Base-by-base conservation (phyloP, 2,113 vertebrate species). In the Poicephalus meyeri region DNA sequence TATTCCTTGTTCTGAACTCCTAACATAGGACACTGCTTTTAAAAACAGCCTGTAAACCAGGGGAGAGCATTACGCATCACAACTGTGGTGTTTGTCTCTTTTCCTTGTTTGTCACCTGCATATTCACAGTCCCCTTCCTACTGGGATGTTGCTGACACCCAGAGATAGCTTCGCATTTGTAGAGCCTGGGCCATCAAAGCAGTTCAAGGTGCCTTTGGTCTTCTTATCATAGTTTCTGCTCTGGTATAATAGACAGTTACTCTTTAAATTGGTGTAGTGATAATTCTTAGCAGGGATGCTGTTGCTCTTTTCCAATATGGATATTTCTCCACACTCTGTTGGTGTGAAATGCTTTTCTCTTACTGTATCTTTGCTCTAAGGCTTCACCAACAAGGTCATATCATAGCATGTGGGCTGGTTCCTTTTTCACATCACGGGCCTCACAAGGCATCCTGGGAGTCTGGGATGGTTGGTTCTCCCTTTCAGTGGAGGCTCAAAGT, bases 11-110 rank as follows among this genome's bases (percentile, higher is more conserved):
- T 92, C 88, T 92, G 61, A 96, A 65, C 72, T 96, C 90, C 92
- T 94, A 96, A 95, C 95, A 93, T 96, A 93, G 92, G 86, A 83
- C 86, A 86, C 77, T 33, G 88, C 82, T 80, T 85, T 88, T 16
- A 13, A 84, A 86, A 78, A 5, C 23, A 37, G 47, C 69, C 77
- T 25, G 86, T 69, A 41, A 93, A 50, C 65, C 35, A 2, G 8
- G 52, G 83, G n/a, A 86, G 80, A 81, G 77, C 13, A 1, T 31
- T 88, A 33, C 13, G 90, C 93, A 96, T 96, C 93, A 95, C 93
- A 93, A 95, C 93, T 80, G 3, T 29, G 26, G 2, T 90, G 82
- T 91, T 97, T 89, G 87, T 89, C 85, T 46, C 87, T 79, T 80
- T 56, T 72, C 55, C 86, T 41, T 70, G 60, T 71, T 94, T 39